Evolutionary conservation across 2,888 invertebrate genomes (phyloP).

Genomic region (Stenchaetothrips biformis): DNA sequence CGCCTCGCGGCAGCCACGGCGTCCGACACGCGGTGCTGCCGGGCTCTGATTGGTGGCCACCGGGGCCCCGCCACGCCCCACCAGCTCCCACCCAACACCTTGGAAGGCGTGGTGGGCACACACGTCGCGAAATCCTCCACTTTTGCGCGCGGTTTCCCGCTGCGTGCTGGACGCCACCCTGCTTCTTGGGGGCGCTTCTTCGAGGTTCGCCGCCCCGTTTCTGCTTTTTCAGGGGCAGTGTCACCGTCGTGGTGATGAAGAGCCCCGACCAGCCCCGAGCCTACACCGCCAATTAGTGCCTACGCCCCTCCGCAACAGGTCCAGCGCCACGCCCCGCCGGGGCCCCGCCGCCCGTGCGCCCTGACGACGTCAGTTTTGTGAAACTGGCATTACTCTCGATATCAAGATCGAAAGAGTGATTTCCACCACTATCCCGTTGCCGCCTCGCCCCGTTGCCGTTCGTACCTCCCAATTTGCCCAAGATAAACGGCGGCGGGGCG

Average conservation of each 20-base stretch:
- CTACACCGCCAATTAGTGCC: too few species aligned
- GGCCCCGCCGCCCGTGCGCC: too few species aligned
- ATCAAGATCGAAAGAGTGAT: not conserved
- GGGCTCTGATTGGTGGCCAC: not conserved
- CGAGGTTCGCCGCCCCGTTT: too few species aligned
- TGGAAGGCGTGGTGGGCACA: not conserved
- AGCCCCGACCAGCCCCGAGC: too few species aligned
- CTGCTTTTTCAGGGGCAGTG: too few species aligned
- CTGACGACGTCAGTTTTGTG: too few species aligned
- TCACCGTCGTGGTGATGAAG: too few species aligned
- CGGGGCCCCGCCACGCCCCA: not conserved
- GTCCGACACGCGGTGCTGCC: not conserved
- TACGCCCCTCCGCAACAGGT: too few species aligned
- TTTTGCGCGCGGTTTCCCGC: not conserved
- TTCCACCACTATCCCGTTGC: not conserved
- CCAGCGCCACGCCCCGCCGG: too few species aligned
- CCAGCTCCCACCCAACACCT: not conserved
- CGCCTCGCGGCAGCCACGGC: not conserved
- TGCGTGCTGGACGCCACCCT: not conserved
- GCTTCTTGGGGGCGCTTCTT: too few species aligned
- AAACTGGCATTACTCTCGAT: not conserved
- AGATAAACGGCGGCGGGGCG: not conserved
- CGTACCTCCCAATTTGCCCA: conserved; percentile 17
- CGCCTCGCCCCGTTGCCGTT: not conserved
- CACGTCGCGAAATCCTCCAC: not conserved